Conservation (phyloP, 1,140 invertebrate species). For the Brachionus plicatilis region DNA sequence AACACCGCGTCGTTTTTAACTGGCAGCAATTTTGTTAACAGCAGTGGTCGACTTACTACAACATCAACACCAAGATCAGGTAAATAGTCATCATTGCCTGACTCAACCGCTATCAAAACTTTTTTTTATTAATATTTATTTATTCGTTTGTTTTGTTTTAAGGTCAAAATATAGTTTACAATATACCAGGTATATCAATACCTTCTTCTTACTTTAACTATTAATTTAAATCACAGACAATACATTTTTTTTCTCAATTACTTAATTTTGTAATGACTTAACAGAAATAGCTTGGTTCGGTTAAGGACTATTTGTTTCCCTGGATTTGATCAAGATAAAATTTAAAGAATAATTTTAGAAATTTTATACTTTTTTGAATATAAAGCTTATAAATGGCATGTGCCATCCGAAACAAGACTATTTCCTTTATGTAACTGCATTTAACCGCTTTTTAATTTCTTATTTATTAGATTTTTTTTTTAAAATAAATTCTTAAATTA, state of each 20-base stretch:
- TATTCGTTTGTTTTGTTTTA: background rate
- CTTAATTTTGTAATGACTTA: background rate
- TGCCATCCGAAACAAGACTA: background rate
- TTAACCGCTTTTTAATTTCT: background rate
- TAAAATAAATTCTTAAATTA: background rate
- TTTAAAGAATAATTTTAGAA: background rate
- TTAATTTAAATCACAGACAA: background rate
- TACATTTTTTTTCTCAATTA: background rate
- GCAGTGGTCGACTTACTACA: background rate
- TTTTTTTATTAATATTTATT: background rate
- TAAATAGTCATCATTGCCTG: slow-evolving; percentile 5
- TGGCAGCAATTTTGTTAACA: background rate
- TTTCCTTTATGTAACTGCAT: background rate
- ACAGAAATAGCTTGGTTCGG: background rate
- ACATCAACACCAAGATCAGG: slow-evolving; percentile 25
- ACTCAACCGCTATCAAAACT: background rate
- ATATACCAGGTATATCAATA: slow-evolving; percentile 21
- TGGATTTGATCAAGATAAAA: background rate
- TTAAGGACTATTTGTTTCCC: background rate
- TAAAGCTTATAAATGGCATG: background rate
- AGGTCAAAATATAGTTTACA: slow-evolving; percentile 28
- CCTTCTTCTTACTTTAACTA: background rate
- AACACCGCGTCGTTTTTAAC: background rate
- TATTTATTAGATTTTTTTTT: background rate
- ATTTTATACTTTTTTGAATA: background rate